These are phyloP conservation scores for Sphaerodactylus townsendi DNA, from an alignment of 2,113 vertebrate genomes.

Conservation along the genomic window DNA sequence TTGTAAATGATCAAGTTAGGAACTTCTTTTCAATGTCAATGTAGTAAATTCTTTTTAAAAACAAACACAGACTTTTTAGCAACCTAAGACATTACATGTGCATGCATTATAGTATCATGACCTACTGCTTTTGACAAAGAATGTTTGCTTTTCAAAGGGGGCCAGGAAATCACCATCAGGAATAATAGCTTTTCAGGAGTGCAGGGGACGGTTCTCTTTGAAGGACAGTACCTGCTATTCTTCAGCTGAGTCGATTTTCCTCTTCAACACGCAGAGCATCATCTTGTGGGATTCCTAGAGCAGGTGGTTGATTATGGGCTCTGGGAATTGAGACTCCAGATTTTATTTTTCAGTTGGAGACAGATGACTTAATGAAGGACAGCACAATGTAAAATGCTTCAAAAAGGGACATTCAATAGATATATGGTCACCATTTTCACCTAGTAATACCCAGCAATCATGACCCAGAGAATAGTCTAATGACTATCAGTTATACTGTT, in stretches of 20 bases:
- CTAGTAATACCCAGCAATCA: neutral
- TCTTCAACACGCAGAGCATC: neutral
- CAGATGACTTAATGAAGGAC: conserved; percentile 47
- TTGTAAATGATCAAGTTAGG: conserved; percentile 27
- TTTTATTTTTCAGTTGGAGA: conserved; percentile 45
- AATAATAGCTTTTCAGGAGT: conserved; percentile 30
- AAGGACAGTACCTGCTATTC: conserved; percentile 7
- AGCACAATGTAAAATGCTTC: conserved; percentile 18
- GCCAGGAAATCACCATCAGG: conserved; percentile 15
- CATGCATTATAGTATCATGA: neutral
- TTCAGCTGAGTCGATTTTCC: conserved; percentile 40
- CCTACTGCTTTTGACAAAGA: conserved; percentile 13
- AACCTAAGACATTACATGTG: neutral
- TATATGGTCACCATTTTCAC: neutral
- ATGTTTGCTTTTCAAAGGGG: conserved; percentile 47
- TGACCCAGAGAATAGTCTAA: neutral
- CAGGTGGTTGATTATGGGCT: neutral
- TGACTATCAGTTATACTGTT: neutral
- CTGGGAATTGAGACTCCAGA: conserved; percentile 35
- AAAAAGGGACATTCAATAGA: neutral
- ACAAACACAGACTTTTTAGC: neutral
- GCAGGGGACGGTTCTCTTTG: conserved; percentile 24
- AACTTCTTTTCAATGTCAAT: conserved; percentile 37
- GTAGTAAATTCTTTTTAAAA: conserved; percentile 37
- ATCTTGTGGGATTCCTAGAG: conserved; percentile 27